A percentile compares a stretch with the other conserved stretches of the same genome.
These are phyloP conservation scores for Liopterus haemorrhoidalis DNA, from an alignment of 2,888 invertebrate genomes.

Conservation along the genomic window DNA sequence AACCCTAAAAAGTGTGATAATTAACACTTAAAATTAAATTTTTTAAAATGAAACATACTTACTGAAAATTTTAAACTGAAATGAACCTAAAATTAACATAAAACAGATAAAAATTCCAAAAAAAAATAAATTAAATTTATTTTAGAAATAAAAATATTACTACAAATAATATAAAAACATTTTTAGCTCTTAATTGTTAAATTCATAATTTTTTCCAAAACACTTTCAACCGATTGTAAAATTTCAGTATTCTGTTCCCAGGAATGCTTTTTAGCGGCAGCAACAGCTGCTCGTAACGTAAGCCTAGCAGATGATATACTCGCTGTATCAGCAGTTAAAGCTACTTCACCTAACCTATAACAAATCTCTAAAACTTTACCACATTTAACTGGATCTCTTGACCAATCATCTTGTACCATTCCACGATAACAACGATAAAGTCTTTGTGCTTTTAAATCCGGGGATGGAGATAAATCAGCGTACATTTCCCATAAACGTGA, in stretches of 20 bases:
- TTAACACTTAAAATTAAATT: too few relatives aligned
- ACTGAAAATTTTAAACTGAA: too few relatives aligned
- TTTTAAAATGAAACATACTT: too few relatives aligned
- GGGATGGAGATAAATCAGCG: slow-evolving; percentile 60
- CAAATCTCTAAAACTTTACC: slow-evolving; percentile 59
- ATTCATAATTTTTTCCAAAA: slow-evolving; percentile 35
- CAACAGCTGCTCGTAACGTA: slow-evolving; percentile 41
- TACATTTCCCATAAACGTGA: slow-evolving; percentile 78
- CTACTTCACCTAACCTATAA: slow-evolving; percentile 52
- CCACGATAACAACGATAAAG: slow-evolving; percentile 73
- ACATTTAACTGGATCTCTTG: slow-evolving; percentile 53
- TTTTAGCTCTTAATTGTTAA: too few relatives aligned
- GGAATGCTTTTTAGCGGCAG: slow-evolving; percentile 44
- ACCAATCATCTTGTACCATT: slow-evolving; percentile 62
- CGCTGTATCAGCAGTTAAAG: slow-evolving; percentile 47
- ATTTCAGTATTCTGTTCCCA: slow-evolving; percentile 40
- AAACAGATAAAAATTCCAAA: too few relatives aligned
- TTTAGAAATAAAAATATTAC: too few relatives aligned
- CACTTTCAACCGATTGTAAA: slow-evolving; percentile 39
- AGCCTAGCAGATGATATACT: slow-evolving; percentile 39
- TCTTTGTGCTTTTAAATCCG: slow-evolving; percentile 59
- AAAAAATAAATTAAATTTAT: too few relatives aligned
- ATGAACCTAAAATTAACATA: too few relatives aligned
- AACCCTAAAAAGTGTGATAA: too few relatives aligned
- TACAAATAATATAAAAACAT: too few relatives aligned